These are phyloP conservation scores for Anhinga anhinga DNA, from an alignment of 2,113 vertebrate genomes.

Conservation along the genomic window DNA sequence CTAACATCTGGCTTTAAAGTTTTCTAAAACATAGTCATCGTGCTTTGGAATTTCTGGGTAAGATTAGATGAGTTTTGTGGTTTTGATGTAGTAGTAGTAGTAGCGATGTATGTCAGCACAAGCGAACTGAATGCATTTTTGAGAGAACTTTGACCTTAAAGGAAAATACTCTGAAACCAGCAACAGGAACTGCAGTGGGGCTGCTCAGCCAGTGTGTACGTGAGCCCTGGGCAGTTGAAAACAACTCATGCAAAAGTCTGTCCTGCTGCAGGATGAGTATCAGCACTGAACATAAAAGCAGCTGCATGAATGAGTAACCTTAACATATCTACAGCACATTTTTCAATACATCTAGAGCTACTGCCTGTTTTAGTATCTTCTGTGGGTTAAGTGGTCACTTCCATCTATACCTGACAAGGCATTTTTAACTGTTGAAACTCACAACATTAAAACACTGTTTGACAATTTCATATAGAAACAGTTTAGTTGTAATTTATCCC, in stretches of 20 bases:
- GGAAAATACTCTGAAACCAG: background rate
- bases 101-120: background rate
- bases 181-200: background rate
- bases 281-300: background rate
- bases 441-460: background rate
- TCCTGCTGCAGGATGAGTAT: background rate
- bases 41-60: background rate
- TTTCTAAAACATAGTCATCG: background rate
- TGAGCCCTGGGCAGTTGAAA: background rate
- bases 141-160: background rate
- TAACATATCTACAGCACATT: background rate
- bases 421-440: conserved; percentile 1
- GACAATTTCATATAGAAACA: background rate
- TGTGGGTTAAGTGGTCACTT: background rate
- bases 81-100: background rate
- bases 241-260: background rate
- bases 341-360: background rate
- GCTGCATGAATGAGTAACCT: background rate
- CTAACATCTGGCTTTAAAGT: background rate
- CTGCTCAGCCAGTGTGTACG: background rate
- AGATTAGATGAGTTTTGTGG: background rate
- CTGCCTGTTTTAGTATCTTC: background rate
- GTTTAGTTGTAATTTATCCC: background rate
- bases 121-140: background rate
- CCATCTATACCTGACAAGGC: background rate